phyloP scores from a whole-genome alignment of 2,113 vertebrate genomes.

The Hippocampus comes region DNA sequence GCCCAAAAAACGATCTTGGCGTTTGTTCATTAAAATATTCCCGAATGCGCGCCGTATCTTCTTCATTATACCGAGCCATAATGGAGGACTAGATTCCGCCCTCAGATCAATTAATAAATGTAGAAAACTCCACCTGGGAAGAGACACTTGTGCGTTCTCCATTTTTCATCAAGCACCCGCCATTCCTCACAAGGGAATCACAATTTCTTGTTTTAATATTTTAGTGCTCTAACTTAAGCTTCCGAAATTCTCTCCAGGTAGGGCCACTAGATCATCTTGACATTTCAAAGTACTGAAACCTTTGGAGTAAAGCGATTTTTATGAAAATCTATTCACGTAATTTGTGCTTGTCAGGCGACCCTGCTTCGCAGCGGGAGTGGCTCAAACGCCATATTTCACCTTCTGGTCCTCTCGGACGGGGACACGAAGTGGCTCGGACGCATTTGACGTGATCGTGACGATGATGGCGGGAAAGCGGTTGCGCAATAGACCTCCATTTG shows the following conservation, averaged over 20 bases:
- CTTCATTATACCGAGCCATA: slow-evolving; percentile 58
- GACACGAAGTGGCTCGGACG: slow-evolving; percentile 23
- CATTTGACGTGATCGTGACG: slow-evolving; percentile 24
- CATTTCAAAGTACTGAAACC: slow-evolving; percentile 75
- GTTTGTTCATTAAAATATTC: slow-evolving; percentile 65
- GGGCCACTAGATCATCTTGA: slow-evolving; percentile 73
- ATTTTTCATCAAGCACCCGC: slow-evolving; percentile 62
- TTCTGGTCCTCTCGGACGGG: slow-evolving; percentile 22
- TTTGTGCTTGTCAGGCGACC: slow-evolving; percentile 72
- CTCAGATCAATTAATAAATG: slow-evolving; percentile 70
- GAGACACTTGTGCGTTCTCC: slow-evolving; percentile 50
- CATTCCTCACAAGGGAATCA: slow-evolving; percentile 56
- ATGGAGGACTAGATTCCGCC: slow-evolving; percentile 56
- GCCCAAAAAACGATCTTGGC: slow-evolving; percentile 42
- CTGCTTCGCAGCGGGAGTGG: slow-evolving; percentile 46
- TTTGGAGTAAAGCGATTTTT: slow-evolving; percentile 79
- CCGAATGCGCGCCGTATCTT: slow-evolving; percentile 63
- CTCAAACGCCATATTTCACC: slow-evolving; percentile 55
- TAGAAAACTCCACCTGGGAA: slow-evolving; percentile 66
- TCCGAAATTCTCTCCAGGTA: slow-evolving; percentile 71
- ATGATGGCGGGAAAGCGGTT: slow-evolving; percentile 35
- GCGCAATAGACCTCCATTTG: not conserved
- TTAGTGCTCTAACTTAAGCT: slow-evolving; percentile 75
- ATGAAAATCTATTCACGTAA: slow-evolving; percentile 78
- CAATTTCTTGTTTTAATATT: slow-evolving; percentile 78